phyloP scores from a whole-genome alignment of 1,140 invertebrate genomes.

The Drosophila melanica region DNA sequence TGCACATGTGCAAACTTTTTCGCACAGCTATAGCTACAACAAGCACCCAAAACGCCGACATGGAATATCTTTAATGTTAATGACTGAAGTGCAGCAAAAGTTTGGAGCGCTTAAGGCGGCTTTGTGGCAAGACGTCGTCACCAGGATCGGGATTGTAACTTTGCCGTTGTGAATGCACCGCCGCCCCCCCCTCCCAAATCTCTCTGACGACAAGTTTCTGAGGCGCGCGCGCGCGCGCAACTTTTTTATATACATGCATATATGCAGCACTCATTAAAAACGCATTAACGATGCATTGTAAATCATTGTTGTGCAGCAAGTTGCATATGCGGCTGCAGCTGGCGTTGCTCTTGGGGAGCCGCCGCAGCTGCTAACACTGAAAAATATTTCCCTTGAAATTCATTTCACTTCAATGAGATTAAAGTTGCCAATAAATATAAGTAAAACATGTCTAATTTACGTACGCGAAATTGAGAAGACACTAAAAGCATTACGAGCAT shows the following conservation, averaged over 20 bases:
- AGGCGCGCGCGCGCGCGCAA: conserved; percentile 16
- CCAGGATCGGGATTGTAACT: conserved; percentile 43
- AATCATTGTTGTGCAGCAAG: conserved; percentile 75
- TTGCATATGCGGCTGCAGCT: conserved; percentile 44
- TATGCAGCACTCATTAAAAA: conserved; percentile 74
- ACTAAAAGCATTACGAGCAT: background rate
- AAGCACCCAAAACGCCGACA: conserved; percentile 27
- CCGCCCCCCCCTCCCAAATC: conserved; percentile 44
- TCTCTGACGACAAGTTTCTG: conserved; percentile 68
- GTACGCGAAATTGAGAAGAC: background rate
- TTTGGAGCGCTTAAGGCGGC: conserved; percentile 73
- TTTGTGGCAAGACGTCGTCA: conserved; percentile 62
- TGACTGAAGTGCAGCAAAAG: conserved; percentile 67
- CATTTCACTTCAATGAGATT: too few species aligned
- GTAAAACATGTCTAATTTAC: too few species aligned
- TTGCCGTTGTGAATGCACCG: conserved; percentile 36
- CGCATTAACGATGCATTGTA: conserved; percentile 78
- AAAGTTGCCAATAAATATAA: background rate
- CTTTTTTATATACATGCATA: conserved; percentile 43
- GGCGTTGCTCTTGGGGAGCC: conserved; percentile 16
- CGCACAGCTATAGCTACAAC: background rate
- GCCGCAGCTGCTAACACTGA: conserved; percentile 34
- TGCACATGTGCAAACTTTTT: conserved; percentile 43
- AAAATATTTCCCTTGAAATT: too few species aligned
- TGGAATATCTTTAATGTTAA: conserved; percentile 79